Conservation (phyloP, 2,797 vertebrate species). For the Bovichtus variegatus region DNA sequence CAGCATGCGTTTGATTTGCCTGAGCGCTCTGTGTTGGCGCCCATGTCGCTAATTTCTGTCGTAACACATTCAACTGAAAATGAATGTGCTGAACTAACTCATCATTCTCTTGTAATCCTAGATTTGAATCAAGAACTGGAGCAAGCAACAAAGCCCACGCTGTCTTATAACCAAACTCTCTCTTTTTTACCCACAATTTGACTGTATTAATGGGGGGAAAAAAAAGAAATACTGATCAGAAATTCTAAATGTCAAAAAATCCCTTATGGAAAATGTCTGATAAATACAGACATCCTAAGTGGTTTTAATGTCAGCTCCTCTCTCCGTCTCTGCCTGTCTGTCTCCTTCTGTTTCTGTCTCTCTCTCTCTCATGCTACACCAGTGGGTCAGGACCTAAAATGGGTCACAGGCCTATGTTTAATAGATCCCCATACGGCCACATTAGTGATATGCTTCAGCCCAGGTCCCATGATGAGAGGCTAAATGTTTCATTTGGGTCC, state of each 20-base stretch:
- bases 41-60: not conserved
- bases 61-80: not conserved
- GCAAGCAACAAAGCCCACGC: not conserved
- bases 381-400: constrained; percentile 76
- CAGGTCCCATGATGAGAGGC: constrained; percentile 67
- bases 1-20: constrained; percentile 1
- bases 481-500: constrained; percentile 79
- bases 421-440: constrained; percentile 70
- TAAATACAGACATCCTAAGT: constrained; percentile 60
- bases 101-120: not conserved
- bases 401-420: constrained; percentile 78
- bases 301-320: constrained; percentile 60
- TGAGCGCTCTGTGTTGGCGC: not conserved
- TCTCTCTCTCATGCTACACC: constrained; percentile 37
- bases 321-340: constrained; percentile 36
- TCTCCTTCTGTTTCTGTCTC: constrained; percentile 7
- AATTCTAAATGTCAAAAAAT: constrained; percentile 64
- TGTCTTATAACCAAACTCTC: not conserved
- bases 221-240: constrained; percentile 18
- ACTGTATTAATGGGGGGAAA: constrained; percentile 3
- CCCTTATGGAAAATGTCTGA: constrained; percentile 51
- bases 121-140: constrained; percentile 1
- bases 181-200: not conserved
- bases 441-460: constrained; percentile 65
- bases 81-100: not conserved